A percentile compares a stretch with the other conserved stretches of the same genome.
Conservation (phyloP, 1,140 invertebrate genomes). For the Formica selysi region DNA sequence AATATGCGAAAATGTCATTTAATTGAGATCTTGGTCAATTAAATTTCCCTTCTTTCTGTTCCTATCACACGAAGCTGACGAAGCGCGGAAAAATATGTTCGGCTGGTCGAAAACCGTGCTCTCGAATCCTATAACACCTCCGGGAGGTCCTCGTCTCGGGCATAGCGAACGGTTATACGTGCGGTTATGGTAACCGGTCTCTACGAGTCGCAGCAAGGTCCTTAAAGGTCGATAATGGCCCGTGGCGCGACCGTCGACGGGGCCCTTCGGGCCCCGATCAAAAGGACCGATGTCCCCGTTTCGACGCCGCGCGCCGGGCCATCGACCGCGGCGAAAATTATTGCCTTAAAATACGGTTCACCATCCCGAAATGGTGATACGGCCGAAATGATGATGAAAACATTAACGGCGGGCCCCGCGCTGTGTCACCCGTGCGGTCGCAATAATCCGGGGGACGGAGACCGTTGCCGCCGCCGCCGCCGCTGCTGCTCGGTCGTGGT, state of each 20-base stretch:
- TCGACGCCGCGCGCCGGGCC: slow-evolving; percentile 64
- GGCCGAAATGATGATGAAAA: slow-evolving; percentile 73
- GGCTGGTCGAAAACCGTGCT: not conserved
- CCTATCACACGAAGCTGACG: not conserved
- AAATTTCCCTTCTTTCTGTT: not conserved
- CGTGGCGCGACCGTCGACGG: slow-evolving; percentile 68
- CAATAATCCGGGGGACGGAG: not conserved
- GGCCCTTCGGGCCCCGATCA: slow-evolving; percentile 70
- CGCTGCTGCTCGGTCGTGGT: not conserved
- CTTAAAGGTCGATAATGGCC: slow-evolving; percentile 84
- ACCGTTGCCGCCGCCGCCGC: too few relatives aligned
- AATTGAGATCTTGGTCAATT: not conserved
- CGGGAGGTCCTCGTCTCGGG: slow-evolving; percentile 70
- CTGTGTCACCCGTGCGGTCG: slow-evolving; percentile 36
- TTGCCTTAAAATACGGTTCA: slow-evolving; percentile 72
- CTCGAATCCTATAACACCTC: slow-evolving; percentile 71
- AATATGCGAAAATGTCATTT: slow-evolving; percentile 10
- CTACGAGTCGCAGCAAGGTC: slow-evolving; percentile 82
- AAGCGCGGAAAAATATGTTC: slow-evolving; percentile 35
- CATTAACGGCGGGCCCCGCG: slow-evolving; percentile 60
- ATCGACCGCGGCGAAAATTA: slow-evolving; percentile 69
- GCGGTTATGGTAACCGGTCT: slow-evolving; percentile 80
- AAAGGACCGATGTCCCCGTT: slow-evolving; percentile 80
- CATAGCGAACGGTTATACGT: slow-evolving; percentile 78
- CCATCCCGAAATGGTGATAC: not conserved